phyloP scores from a whole-genome alignment of 2,797 vertebrate species.

The Pyrocephalus nanus region DNA sequence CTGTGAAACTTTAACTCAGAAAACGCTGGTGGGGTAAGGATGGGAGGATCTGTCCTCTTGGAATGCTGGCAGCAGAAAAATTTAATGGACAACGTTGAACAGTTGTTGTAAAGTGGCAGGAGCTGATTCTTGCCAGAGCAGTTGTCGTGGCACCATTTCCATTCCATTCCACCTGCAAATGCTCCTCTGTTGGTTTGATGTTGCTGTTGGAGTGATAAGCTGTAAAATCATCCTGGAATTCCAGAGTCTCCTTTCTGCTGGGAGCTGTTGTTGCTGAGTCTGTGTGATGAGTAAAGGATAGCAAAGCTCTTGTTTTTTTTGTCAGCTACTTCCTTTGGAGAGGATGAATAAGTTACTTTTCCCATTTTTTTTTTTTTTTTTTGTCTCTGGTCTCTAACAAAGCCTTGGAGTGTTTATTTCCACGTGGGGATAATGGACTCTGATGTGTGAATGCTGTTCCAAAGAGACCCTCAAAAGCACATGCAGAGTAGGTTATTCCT shows the following conservation, averaged over 20 bases:
- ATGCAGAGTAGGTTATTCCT: background rate
- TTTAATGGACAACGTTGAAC: background rate
- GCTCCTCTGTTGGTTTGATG: background rate
- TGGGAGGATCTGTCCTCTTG: background rate
- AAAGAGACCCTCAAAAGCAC: background rate
- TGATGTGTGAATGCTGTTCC: background rate
- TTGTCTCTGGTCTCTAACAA: background rate
- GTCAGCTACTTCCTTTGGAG: background rate
- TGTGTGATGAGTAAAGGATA: fast-evolving
- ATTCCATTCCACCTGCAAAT: background rate
- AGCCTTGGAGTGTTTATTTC: background rate
- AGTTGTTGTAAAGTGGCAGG: background rate
- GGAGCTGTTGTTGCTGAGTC: background rate
- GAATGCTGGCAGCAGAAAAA: background rate
- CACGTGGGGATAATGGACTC: background rate
- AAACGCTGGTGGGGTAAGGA: background rate
- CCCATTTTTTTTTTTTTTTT: too few species aligned
- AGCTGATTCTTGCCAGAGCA: background rate
- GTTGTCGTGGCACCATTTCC: background rate
- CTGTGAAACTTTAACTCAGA: background rate
- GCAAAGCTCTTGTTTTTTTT: background rate
- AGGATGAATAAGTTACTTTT: background rate
- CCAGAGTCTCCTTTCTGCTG: background rate
- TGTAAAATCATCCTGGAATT: background rate
- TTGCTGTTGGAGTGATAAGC: background rate